Base-by-base conservation (phyloP, 1,140 invertebrate species). In the Aphaenogaster floridana region DNA sequence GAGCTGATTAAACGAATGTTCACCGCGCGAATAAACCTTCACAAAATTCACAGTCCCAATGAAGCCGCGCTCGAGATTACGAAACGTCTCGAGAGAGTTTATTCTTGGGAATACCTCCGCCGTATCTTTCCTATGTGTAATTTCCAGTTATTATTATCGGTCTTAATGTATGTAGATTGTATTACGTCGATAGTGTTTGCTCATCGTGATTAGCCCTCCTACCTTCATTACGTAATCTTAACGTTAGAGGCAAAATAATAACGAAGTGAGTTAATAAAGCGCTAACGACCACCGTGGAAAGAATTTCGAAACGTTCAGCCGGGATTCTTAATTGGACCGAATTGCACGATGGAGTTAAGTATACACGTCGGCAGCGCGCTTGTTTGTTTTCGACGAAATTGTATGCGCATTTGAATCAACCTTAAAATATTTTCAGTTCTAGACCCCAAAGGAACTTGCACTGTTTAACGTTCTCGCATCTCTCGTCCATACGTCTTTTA, bases 151-250 rank as follows among this genome's bases (percentile, higher is more conserved):
- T 69, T 69, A 69, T 57, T 71, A 76, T 63, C 59, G 54, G 42
- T 48, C 54, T 63, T 84, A 84, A 84, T 84, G 36, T 61, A 84
- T 76, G 69, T 76, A 84, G 54, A 84, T 84, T 39, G 42, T 39
- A 74, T 84, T 61, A 76, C n/a, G 68, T 76, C 57, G 69, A 76
- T 84, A 84, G 45, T 63, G 54, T 84, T 76, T 74, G 54, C 42
- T 34, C 28, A 17, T 11, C 54, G n/a, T 84, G 69, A 84, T 84
- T 84, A 84, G 48, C 13, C 42, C 34, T 36, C 11, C 54, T 76
- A 50, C 45, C 57, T 39, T 84, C n/a, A 72, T 84, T 84, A 76
- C 13, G 17, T 50, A 76, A 84, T 84, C 80, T 76, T 76, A 74
- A 61, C 28, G n/a, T 59, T 45, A 3, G 28, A 48, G 45, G 15